Evolutionary conservation across 2,113 vertebrate species (phyloP), one percentile per base, ranked within the genome.

Genomic region (Stigmatopora nigra): DNA sequence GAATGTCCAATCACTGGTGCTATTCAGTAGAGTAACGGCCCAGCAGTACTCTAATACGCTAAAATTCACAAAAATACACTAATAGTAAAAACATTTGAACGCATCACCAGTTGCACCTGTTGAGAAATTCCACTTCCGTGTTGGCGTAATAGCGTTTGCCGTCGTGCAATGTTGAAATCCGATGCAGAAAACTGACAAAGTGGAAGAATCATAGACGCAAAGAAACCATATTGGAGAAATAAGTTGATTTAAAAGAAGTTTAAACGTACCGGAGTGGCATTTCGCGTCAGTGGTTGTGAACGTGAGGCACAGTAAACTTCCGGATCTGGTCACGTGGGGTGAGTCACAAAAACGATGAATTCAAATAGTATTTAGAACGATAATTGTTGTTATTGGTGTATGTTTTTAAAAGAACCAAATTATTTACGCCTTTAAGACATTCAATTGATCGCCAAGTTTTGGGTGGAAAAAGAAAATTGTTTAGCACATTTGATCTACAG

Each of bases 281-380:
- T 56, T 56, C 13, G 22, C 15, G 53, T 56, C 53, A 16, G 15
- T 22, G 5, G 12, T 25, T 56, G 53, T 16, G 22, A 56, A 16
- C 22, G 22, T 16, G 51, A 31, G 22, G 38, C 6, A 41, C 14
- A 3, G 13, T 31, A 25, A 13, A 56, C 81, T 84, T 87, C 84
- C 86, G 73, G 81, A 7, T 44, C 0, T 13, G 9, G 77, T 87
- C 86, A 87, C 84, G 82, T 86, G 86, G 82, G 65, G 1, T 1
- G 1, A 8, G 1, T 31, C 1, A 22, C 38, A 1, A 7, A 51
- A 17, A 7, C 25, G 25, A 31, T 3, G 25, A 31, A 31, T 31
- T 31, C 25, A 25, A 35, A 12, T 3, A 57, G 15, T 1, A 57
- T 5, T 35, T 7, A 57, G 11, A 31, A 13, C 15, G 31, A 57